phyloP scores from a whole-genome alignment of 2,113 vertebrate species.

The Lycaon pictus region DNA sequence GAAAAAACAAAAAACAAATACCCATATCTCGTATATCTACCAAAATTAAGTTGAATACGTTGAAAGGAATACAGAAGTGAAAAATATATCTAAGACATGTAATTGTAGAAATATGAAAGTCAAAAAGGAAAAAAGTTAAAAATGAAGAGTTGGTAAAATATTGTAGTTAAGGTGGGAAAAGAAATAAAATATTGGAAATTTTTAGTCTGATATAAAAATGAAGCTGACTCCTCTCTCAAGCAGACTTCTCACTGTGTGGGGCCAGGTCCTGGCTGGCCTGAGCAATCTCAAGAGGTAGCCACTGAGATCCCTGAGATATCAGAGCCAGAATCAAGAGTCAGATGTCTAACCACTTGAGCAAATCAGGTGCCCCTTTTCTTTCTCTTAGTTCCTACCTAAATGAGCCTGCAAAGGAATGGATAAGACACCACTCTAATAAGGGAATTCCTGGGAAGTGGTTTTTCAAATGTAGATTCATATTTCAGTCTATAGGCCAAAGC shows the following conservation, averaged over 20 bases:
- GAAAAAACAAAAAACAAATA: too few relatives aligned
- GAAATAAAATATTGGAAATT: too few relatives aligned
- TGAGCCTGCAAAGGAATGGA: background rate
- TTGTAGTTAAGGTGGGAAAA: too few relatives aligned
- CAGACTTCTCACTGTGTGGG: background rate
- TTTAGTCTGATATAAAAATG: too few relatives aligned
- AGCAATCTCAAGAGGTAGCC: background rate
- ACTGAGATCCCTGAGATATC: background rate
- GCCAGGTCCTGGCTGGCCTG: background rate
- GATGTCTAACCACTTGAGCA: background rate
- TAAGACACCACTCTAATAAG: background rate
- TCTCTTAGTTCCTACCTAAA: background rate
- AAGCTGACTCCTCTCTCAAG: too few relatives aligned
- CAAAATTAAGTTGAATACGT: too few relatives aligned
- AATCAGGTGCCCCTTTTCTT: background rate
- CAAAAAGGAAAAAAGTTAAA: too few relatives aligned
- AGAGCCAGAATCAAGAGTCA: background rate
- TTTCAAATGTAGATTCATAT: slow-evolving; percentile 1
- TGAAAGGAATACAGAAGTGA: too few relatives aligned
- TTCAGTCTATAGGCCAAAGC: background rate
- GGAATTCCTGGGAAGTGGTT: background rate
- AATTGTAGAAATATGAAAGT: too few relatives aligned
- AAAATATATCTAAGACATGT: too few relatives aligned
- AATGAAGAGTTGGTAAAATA: too few relatives aligned
- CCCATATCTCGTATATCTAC: too few relatives aligned